phyloP scores from a whole-genome alignment of 1,140 invertebrate species.

The Trissolcus basalis region DNA sequence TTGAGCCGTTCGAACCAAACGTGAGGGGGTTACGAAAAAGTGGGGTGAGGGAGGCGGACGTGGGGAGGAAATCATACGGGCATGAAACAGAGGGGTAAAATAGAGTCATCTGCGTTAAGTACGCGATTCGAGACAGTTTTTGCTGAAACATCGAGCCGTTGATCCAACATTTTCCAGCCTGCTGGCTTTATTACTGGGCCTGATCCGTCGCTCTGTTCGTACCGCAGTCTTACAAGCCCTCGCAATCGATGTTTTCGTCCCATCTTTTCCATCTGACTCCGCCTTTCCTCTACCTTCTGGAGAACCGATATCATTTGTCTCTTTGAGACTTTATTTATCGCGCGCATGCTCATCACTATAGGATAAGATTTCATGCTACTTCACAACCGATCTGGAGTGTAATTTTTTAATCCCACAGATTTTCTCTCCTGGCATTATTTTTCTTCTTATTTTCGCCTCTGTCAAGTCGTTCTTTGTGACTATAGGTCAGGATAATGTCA shows the following conservation, averaged over 20 bases:
- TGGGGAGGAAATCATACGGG: conserved; percentile 16
- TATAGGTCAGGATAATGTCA: too few relatives aligned
- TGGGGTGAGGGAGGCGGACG: neutral
- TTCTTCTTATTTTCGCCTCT: too few relatives aligned
- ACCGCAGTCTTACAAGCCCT: conserved; percentile 70
- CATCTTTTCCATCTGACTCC: conserved; percentile 64
- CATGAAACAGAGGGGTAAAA: conserved; percentile 47
- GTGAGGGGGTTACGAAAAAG: neutral
- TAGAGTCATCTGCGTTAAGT: conserved; percentile 45
- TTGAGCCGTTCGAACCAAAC: conserved; percentile 49
- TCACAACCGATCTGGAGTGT: conserved; percentile 39
- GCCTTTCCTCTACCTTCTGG: conserved; percentile 51
- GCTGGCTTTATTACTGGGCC: conserved; percentile 70
- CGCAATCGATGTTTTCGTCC: conserved; percentile 72
- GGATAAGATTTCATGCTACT: conserved; percentile 16
- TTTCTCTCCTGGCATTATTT: neutral
- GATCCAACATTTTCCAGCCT: conserved; percentile 72
- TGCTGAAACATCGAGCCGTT: conserved; percentile 71
- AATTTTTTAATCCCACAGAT: conserved; percentile 5
- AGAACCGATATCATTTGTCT: conserved; percentile 68
- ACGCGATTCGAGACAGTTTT: conserved; percentile 70
- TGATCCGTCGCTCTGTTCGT: conserved; percentile 73
- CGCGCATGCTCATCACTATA: conserved; percentile 42
- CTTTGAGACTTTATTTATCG: conserved; percentile 48
- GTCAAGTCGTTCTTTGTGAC: too few relatives aligned